phyloP scores from a whole-genome alignment of 92 coral and sea anemone genomes.

The Meandrina meandrites region DNA sequence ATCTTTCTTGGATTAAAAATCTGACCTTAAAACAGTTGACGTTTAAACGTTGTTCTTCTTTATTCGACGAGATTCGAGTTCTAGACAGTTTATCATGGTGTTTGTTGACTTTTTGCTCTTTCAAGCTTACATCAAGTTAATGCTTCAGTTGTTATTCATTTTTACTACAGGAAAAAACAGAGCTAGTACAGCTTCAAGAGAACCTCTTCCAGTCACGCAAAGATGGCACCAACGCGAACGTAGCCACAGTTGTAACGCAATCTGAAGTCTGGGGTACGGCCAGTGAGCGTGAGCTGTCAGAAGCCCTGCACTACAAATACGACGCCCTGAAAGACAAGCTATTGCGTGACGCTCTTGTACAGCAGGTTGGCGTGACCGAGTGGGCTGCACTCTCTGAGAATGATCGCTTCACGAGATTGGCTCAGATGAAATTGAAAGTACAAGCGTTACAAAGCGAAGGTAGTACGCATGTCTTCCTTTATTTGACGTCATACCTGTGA shows the following conservation, averaged over 20 bases:
- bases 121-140: too few relatives aligned
- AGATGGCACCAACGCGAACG: constrained; percentile 64
- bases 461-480: background rate
- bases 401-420: constrained; percentile 83
- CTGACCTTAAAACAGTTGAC: too few relatives aligned
- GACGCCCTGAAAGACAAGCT: constrained; percentile 94
- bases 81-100: background rate
- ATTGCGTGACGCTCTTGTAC: constrained; percentile 83
- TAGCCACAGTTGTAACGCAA: constrained; percentile 73
- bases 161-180: constrained; percentile 69
- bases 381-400: constrained; percentile 89
- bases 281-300: constrained; percentile 83
- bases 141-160: background rate
- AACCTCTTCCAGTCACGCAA: constrained; percentile 71
- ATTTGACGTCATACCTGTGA: background rate
- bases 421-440: constrained; percentile 88
- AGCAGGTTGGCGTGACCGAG: constrained; percentile 88
- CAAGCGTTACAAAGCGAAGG: constrained; percentile 72
- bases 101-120: background rate
- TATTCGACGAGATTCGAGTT: background rate
- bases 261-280: constrained; percentile 82
- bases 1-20: too few relatives aligned
- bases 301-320: constrained; percentile 92
- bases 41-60: too few relatives aligned
- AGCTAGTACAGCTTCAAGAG: constrained; percentile 79